Evolutionary conservation across 2,888 invertebrate genomes (phyloP).

Genomic region (Habrosyne pyritoides): DNA sequence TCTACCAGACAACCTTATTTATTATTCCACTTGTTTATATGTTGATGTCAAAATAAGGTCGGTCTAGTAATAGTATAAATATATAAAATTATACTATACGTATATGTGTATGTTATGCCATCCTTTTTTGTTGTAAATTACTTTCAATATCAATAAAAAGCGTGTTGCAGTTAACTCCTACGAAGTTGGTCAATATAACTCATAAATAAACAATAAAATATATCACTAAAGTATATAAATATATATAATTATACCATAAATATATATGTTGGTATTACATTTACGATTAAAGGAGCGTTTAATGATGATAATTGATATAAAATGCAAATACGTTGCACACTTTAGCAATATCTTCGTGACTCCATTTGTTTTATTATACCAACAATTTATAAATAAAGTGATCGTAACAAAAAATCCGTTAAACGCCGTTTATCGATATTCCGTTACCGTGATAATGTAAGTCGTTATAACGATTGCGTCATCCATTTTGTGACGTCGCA

Average conservation of each 20-base stretch:
- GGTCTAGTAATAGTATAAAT: no score
- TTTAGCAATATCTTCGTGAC: background rate
- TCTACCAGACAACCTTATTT: no score
- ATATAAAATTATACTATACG: no score
- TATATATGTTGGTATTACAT: background rate
- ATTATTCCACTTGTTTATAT: no score
- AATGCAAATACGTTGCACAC: background rate
- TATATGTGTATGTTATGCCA: no score
- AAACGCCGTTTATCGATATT: background rate
- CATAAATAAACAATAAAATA: background rate
- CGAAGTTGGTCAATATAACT: background rate
- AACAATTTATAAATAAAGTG: no score
- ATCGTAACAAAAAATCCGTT: background rate
- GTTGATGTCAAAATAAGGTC: background rate
- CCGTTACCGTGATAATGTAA: background rate
- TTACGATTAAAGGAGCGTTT: background rate
- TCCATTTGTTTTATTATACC: no score
- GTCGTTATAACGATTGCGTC: constrained; percentile 23
- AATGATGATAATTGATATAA: background rate
- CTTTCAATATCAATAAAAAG: no score
- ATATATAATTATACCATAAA: background rate
- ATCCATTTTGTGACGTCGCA: constrained; percentile 20
- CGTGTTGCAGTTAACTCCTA: background rate
- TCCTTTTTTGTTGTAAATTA: no score
- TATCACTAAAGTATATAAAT: background rate